Conservation (phyloP, 1,140 invertebrate species). For the Dendrolimus punctatus region DNA sequence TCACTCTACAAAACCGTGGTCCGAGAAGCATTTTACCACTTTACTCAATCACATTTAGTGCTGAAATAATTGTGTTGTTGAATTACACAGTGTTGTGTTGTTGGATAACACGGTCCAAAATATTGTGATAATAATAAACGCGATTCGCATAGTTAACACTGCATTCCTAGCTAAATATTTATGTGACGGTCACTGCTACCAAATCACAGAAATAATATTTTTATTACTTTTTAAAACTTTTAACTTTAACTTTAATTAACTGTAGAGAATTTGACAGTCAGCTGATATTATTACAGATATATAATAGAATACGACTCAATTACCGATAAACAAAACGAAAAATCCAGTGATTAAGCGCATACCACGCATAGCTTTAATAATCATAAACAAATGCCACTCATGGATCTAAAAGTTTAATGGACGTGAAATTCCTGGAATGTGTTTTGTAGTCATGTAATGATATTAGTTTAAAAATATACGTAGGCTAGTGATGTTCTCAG, state of each 20-base stretch:
- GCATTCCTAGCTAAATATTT: constrained; percentile 29
- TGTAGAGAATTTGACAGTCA: too few relatives aligned
- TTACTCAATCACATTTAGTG: too few relatives aligned
- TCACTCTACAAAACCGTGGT: too few relatives aligned
- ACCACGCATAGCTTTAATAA: constrained; percentile 31
- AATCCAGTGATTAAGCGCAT: constrained; percentile 35
- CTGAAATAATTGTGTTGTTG: too few relatives aligned
- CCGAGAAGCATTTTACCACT: too few relatives aligned
- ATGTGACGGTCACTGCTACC: constrained; percentile 20
- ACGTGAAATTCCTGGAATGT: constrained; percentile 48
- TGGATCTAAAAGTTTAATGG: constrained; percentile 47
- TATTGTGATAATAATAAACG: constrained; percentile 31
- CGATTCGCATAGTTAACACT: constrained; percentile 26
- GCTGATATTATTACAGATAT: neutral
- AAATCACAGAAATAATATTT: constrained; percentile 10
- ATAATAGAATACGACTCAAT: neutral
- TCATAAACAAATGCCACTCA: constrained; percentile 34
- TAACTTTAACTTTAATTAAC: too few relatives aligned
- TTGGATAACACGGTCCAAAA: constrained; percentile 23
- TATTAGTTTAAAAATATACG: constrained; percentile 37
- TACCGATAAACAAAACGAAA: constrained; percentile 14
- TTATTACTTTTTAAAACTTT: too few relatives aligned
- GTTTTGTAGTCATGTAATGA: constrained; percentile 23
- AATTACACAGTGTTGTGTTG: constrained; percentile 2
- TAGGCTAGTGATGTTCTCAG: constrained; percentile 24